A percentile compares a stretch with the other conserved stretches of the same genome.
phyloP scores from a whole-genome alignment of 1,140 invertebrate genomes.

The Ericerus pela region DNA sequence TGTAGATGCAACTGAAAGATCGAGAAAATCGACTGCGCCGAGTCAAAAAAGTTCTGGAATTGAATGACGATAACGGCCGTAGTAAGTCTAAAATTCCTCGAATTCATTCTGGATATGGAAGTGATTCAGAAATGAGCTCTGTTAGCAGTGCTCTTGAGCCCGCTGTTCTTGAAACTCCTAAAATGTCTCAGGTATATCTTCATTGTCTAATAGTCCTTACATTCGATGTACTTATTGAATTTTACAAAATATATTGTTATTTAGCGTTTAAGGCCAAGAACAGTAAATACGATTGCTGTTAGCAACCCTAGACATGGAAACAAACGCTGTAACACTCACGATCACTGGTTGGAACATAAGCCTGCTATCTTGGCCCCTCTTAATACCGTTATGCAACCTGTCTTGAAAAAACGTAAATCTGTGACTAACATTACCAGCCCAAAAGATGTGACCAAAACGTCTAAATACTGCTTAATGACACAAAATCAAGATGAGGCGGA shows the following conservation, averaged over 20 bases:
- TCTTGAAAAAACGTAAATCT: conserved; percentile 62
- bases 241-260: too few relatives aligned
- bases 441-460: conserved; percentile 54
- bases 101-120: too few relatives aligned
- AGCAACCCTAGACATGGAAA: conserved; percentile 41
- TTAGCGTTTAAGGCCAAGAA: background rate
- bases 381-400: conserved; percentile 76
- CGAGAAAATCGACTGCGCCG: too few relatives aligned
- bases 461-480: conserved; percentile 79
- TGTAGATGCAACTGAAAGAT: too few relatives aligned
- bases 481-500: conserved; percentile 83
- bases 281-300: conserved; percentile 32
- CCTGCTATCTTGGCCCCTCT: conserved; percentile 52
- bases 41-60: too few relatives aligned
- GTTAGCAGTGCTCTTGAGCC: too few relatives aligned
- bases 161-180: background rate
- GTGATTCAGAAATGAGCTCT: too few relatives aligned
- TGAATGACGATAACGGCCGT: too few relatives aligned
- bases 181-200: background rate
- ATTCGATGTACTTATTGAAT: background rate
- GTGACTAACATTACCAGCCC: conserved; percentile 56
- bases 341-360: conserved; percentile 81
- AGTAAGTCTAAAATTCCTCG: too few relatives aligned
- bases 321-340: conserved; percentile 40
- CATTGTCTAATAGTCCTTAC: background rate